A percentile compares a stretch with the other conserved stretches of the same genome.
Evolutionary conservation across 2,797 vertebrate species (phyloP).

Genomic region (Hoplostethus atlanticus): DNA sequence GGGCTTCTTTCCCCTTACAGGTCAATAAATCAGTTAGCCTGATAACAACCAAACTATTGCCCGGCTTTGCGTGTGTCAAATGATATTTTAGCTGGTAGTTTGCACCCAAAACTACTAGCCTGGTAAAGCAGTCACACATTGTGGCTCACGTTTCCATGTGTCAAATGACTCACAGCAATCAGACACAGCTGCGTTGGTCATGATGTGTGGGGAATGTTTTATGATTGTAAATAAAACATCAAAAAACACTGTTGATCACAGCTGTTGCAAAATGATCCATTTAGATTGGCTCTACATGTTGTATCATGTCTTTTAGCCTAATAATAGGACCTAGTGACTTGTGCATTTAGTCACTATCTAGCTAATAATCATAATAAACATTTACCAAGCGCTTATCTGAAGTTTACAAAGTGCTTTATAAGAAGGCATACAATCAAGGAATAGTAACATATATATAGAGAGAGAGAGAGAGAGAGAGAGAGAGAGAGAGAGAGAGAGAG

Average conservation of each 20-base stretch:
- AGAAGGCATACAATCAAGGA: too few relatives aligned
- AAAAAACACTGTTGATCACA: neutral
- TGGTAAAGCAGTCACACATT: neutral
- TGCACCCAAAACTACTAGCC: neutral
- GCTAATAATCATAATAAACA: too few relatives aligned
- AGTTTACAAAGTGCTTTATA: neutral
- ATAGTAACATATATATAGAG: too few relatives aligned
- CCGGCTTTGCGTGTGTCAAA: neutral
- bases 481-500: too few relatives aligned
- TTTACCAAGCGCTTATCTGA: neutral
- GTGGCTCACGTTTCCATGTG: neutral
- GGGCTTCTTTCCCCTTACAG: neutral
- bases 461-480: too few relatives aligned
- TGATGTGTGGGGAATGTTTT: neutral
- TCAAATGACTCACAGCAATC: neutral
- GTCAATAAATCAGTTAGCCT: neutral
- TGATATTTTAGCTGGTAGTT: slow-evolving; percentile 10
- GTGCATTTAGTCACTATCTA: slow-evolving; percentile 23
- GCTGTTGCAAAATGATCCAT: neutral
- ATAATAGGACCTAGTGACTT: slow-evolving; percentile 4
- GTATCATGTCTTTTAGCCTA: slow-evolving; percentile 15
- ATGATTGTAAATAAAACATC: neutral
- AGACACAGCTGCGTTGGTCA: neutral
- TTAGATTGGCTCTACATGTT: slow-evolving; percentile 25
- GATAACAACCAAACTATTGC: neutral